A percentile compares a stretch with the other conserved stretches of the same genome.
Evolutionary conservation across 2,888 invertebrate species (phyloP).

Genomic region (Pollenia griseotomentosa): DNA sequence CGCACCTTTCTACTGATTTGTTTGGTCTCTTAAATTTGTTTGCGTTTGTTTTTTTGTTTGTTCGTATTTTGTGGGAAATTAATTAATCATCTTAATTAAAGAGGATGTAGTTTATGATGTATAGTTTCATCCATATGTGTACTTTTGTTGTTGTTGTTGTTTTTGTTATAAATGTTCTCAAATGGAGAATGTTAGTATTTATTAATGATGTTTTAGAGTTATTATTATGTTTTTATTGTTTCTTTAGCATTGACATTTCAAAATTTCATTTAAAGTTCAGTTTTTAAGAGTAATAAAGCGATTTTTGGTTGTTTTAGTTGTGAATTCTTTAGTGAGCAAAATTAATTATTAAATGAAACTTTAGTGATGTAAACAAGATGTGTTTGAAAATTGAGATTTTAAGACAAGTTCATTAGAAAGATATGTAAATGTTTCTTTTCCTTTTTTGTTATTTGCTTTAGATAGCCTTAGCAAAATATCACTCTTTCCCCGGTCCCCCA

Average conservation of each 20-base stretch:
- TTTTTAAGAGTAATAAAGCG: conserved; percentile 2
- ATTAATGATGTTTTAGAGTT: conserved; percentile 50
- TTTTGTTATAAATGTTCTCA: background rate
- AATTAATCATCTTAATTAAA: conserved; percentile 72
- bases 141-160: background rate
- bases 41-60: background rate
- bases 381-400: too few species aligned
- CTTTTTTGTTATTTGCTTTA: too few species aligned
- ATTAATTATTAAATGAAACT: background rate
- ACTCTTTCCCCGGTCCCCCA: too few species aligned
- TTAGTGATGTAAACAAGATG: too few species aligned
- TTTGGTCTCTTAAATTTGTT: background rate
- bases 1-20: conserved; percentile 63
- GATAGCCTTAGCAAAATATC: too few species aligned
- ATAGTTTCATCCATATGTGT: conserved; percentile 20
- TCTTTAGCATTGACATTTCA: conserved; percentile 26
- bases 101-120: conserved; percentile 49
- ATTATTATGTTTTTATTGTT: conserved; percentile 34
- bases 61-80: conserved; percentile 43
- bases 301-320: conserved; percentile 2
- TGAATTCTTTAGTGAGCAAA: background rate
- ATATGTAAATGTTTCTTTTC: too few species aligned
- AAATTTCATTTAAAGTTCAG: conserved; percentile 39
- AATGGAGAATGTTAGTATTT: conserved; percentile 16
- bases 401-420: too few species aligned